Evolutionary conservation across 1,140 invertebrate species (phyloP), one percentile per base, ranked within the genome.

Genomic region (Aphidius gifuensis): DNA sequence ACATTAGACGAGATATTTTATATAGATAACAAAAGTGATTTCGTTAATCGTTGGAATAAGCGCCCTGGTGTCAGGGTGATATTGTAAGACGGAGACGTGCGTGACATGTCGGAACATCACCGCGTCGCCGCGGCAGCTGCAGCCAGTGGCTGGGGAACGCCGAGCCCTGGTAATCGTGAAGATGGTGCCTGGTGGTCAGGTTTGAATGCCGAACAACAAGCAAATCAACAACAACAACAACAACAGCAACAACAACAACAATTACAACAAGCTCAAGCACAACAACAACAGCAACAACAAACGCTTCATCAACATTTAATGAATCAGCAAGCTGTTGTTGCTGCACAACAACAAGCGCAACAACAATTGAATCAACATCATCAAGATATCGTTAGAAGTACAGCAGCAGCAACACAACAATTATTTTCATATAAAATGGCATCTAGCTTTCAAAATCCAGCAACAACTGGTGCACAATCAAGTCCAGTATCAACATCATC

Each of bases 341-440:
- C 71, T 73, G 53, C 71, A 75, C 69, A 73, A 45, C 73, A 72
- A 40, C 68, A 70, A 6, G 71, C 74, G 57, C 73, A 74, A 65
- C 75, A 79, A 61, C 75, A 76, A 61, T 68, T 70, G 49, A 64
- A 67, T 16, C 80, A 82, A 45, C 78, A 81, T 66, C 79, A 80
- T 65, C 80, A 80, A 61, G 74, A 82, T 47, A 80, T 78, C 39
- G 78, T 78, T 62, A 83, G 79, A 62, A 84, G 82, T 67, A 84
- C 83, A 58, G 83, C 83, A 9, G 81, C 87, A 51, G 86, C 85
- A 43, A 85, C 86, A 56, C 89, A 91, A 74, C 90, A 91, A 75
- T 83, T 91, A 65, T 91, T 91, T 74, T 87, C 87, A 63, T 92
- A 92, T 81, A 92, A 92, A 84, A 91, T 92, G 89, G 87, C 89